These are phyloP conservation scores for Galaxias olidus DNA, from an alignment of 2,797 vertebrate genomes.

Conservation along the genomic window DNA sequence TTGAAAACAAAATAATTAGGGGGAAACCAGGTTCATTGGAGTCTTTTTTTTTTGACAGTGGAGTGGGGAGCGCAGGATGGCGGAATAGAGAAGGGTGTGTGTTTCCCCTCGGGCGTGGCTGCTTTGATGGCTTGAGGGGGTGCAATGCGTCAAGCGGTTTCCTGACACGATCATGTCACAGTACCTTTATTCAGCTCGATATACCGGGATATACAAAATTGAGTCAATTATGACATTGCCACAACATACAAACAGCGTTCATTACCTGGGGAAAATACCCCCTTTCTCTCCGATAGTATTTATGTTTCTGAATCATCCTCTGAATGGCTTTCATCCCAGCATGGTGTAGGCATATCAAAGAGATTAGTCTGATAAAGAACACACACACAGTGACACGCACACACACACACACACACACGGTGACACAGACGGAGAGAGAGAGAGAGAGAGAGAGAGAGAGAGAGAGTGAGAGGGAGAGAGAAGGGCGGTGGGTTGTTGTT, in stretches of 20 bases:
- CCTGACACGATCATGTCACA: no score
- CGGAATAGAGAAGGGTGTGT: not conserved
- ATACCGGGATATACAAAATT: no score
- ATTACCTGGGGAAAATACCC: not conserved
- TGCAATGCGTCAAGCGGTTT: no score
- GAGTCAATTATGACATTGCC: no score
- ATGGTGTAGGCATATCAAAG: slow-evolving; percentile 65
- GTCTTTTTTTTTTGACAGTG: not conserved
- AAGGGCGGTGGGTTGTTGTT: slow-evolving; percentile 31
- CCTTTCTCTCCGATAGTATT: not conserved
- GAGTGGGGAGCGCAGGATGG: not conserved
- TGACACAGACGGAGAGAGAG: not conserved
- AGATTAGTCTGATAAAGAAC: slow-evolving; percentile 58
- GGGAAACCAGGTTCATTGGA: not conserved
- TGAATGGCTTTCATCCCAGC: slow-evolving; percentile 58
- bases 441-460: slow-evolving; percentile 23
- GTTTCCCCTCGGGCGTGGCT: no score
- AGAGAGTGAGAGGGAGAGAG: slow-evolving; percentile 34
- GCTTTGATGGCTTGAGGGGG: no score
- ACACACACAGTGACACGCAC: not conserved
- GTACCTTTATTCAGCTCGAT: no score
- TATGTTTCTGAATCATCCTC: slow-evolving; percentile 32
- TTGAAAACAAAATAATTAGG: slow-evolving; percentile 26
- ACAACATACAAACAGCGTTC: no score
- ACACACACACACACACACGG: not conserved